These are phyloP conservation scores for Toxotes jaculatrix DNA, from an alignment of 2,113 vertebrate species.

Conservation along the genomic window DNA sequence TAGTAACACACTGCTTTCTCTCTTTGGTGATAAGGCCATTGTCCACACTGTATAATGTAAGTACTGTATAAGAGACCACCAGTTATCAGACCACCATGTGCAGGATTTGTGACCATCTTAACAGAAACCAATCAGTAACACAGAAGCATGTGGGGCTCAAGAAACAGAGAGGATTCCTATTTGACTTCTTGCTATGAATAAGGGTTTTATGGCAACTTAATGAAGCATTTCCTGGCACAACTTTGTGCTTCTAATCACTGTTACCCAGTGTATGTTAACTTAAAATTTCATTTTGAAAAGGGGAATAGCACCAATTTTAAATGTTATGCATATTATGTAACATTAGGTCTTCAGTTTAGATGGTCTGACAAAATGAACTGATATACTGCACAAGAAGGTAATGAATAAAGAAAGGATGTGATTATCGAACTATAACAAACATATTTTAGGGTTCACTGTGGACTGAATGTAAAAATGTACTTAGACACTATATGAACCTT, in stretches of 20 bases:
- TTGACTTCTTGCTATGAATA: slow-evolving; percentile 13
- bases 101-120: slow-evolving; percentile 44
- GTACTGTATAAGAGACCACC: slow-evolving; percentile 46
- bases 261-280: slow-evolving; percentile 1
- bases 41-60: slow-evolving; percentile 37
- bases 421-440: neutral
- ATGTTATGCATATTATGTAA: neutral
- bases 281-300: slow-evolving; percentile 29
- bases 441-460: neutral
- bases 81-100: slow-evolving; percentile 51
- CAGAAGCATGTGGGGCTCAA: slow-evolving; percentile 20
- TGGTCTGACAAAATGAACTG: neutral
- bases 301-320: slow-evolving; percentile 10
- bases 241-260: slow-evolving; percentile 12
- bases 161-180: slow-evolving; percentile 23
- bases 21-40: slow-evolving; percentile 55
- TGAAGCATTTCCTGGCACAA: slow-evolving; percentile 17
- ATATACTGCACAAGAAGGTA: neutral
- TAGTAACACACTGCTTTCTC: slow-evolving; percentile 61
- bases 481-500: neutral
- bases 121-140: slow-evolving; percentile 41
- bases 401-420: neutral
- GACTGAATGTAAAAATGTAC: neutral
- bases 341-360: slow-evolving; percentile 1
- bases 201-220: slow-evolving; percentile 7